Evolutionary conservation across 2,797 vertebrate genomes (phyloP), one percentile per base, ranked within the genome.

Genomic region (Apogon hyalosoma): DNA sequence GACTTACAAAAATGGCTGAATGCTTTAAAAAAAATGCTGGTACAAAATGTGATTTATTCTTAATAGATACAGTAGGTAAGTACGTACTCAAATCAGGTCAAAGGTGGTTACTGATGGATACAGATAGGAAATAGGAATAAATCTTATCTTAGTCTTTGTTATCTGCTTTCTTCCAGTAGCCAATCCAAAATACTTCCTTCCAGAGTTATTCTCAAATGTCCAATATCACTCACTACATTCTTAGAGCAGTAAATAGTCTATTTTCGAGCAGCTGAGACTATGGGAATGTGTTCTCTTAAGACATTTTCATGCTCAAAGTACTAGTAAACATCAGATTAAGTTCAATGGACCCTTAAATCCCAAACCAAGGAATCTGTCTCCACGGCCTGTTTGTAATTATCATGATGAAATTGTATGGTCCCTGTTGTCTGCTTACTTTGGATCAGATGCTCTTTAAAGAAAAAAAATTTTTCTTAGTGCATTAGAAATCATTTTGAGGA

Each of bases 311-410:
- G 7, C 69, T 69, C 11, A 39, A 12, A 49, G 14, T 36, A 51
- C 12, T n/a, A 39, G 42, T 55, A 79, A 85, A 86, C 72, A 83
- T 66, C 47, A 66, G 42, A 19, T 13, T 40, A 11, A 24, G 48
- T 21, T 69, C 54, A 60, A 10, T 73, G 38, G 38, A 40, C 19
- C 31, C 2, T 58, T 16, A 69, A 74, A 66, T 54, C 58, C 49
- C 52, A 54, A 66, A 61, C 74, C 63, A 31, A 57, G 53, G 18
- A 67, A 16, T 74, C n/a, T 8, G 8, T 13, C 46, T 28, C 24
- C 50, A 15, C 24, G 19, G 74, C 13, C 80, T 86, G 88, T 63
- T 75, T 86, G 45, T 79, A 87, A 78, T 91, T 86, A 82, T 82
- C 28, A 45, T 19, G 16, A 42, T 68, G 24, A 13, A 8, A 48